Conservation (phyloP, 1,140 invertebrate genomes). For the Schlechtendalia chinensis region DNA sequence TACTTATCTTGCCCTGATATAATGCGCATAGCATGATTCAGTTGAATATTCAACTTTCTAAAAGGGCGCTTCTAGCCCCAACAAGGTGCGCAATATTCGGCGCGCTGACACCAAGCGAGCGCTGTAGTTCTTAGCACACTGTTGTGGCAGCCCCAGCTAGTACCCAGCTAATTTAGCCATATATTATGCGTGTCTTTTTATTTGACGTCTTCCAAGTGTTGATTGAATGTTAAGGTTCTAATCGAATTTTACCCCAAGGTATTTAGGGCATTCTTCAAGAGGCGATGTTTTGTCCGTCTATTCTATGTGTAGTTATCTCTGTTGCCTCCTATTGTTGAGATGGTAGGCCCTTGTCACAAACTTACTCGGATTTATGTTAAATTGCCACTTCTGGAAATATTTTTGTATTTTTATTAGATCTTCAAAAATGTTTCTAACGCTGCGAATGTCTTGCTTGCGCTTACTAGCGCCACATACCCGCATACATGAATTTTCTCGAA, state of each 20-base stretch:
- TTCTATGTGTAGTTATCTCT: constrained; percentile 13
- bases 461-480: background rate
- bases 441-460: background rate
- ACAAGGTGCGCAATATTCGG: background rate
- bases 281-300: background rate
- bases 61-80: background rate
- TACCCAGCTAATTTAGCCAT: constrained; percentile 16
- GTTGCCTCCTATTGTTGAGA: background rate
- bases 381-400: background rate
- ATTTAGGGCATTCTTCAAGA: constrained; percentile 17
- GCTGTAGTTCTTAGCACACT: constrained; percentile 12
- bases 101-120: constrained; percentile 17
- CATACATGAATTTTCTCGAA: background rate
- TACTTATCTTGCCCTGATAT: background rate
- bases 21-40: too few species aligned
- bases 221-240: too few species aligned
- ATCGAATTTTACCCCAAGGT: too few species aligned
- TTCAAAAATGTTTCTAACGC: background rate
- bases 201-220: too few species aligned
- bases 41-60: background rate
- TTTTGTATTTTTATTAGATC: constrained; percentile 16
- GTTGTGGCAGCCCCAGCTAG: constrained; percentile 11
- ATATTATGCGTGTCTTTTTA: background rate
- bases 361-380: background rate
- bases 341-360: background rate